Evolutionary conservation across 2,888 invertebrate species (phyloP).

Genomic region (Macrosiphum euphorbiae): DNA sequence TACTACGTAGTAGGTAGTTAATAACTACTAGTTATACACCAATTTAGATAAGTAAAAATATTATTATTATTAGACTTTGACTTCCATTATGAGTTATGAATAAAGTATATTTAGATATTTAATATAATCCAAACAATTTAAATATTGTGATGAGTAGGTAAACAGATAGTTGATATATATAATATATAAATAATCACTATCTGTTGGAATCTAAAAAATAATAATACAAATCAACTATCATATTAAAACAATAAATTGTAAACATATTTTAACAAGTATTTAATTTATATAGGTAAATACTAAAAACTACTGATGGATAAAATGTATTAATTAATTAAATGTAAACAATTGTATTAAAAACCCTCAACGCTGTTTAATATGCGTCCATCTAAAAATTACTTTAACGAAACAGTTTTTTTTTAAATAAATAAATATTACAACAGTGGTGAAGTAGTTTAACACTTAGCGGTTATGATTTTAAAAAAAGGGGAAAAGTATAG

Average conservation of each 20-base stretch:
- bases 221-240: neutral
- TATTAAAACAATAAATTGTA: neutral
- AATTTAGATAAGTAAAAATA: no score
- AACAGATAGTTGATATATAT: no score
- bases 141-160: no score
- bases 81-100: no score
- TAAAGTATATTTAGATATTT: no score
- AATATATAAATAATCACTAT: no score
- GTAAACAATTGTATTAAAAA: neutral
- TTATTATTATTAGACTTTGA: no score
- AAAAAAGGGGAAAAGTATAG: neutral
- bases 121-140: no score
- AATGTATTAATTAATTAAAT: neutral
- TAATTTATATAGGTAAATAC: neutral
- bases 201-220: neutral
- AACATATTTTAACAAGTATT: neutral
- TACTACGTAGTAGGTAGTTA: no score
- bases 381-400: neutral
- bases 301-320: neutral
- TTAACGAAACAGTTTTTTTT: neutral
- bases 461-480: neutral
- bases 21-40: no score
- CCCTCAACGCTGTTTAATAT: neutral
- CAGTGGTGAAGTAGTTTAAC: neutral
- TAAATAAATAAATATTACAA: neutral